Evolutionary conservation across 2,888 invertebrate species (phyloP).

Genomic region (Melieria omissa): DNA sequence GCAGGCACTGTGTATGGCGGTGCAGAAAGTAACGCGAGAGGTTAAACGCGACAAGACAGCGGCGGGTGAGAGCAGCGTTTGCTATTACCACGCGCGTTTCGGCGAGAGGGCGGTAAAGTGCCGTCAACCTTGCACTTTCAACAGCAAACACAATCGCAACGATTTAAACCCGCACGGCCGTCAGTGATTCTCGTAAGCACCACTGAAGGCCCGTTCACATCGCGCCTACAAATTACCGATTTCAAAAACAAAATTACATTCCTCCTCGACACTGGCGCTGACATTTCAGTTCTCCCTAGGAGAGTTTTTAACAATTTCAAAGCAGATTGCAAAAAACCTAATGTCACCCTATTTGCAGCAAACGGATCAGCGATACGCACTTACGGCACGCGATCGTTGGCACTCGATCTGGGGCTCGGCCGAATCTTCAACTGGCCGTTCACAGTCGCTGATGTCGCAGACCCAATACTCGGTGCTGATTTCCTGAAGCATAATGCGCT

Average conservation of each 20-base stretch:
- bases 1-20: too few relatives aligned
- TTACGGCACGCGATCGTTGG: constrained; percentile 35
- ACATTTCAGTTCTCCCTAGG: constrained; percentile 35
- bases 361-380: constrained; percentile 37
- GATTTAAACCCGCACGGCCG: constrained; percentile 18
- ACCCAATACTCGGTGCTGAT: constrained; percentile 46
- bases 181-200: constrained; percentile 21
- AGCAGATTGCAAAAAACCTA: background rate
- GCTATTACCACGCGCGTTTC: too few relatives aligned
- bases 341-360: constrained; percentile 36
- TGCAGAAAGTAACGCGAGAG: too few relatives aligned
- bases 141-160: constrained; percentile 12
- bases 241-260: constrained; percentile 21
- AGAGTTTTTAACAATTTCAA: background rate
- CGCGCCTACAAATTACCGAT: constrained; percentile 30
- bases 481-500: constrained; percentile 37
- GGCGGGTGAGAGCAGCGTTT: too few relatives aligned
- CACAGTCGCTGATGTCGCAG: constrained; percentile 42
- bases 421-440: constrained; percentile 43
- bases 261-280: constrained; percentile 38
- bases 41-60: too few relatives aligned
- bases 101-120: too few relatives aligned
- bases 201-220: constrained; percentile 18
- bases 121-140: too few relatives aligned
- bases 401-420: constrained; percentile 35